phyloP scores from a whole-genome alignment of 2,888 invertebrate genomes.

The Phyllotreta cruciferae region DNA sequence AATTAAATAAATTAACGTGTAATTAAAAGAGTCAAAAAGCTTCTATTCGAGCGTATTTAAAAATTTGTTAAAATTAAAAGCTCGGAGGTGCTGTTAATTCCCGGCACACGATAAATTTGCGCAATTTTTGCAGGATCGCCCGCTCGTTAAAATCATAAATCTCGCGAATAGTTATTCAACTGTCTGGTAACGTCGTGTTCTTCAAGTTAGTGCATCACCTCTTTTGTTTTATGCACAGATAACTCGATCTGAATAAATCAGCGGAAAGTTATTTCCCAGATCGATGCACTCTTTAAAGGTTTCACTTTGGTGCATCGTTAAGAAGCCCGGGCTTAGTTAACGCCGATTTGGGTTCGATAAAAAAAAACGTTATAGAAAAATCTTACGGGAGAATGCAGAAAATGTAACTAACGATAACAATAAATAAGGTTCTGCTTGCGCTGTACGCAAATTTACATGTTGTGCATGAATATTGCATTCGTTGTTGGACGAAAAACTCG shows the following conservation, averaged over 20 bases:
- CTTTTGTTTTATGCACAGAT: slow-evolving; percentile 44
- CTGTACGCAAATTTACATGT: too few relatives aligned
- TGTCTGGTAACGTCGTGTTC: slow-evolving; percentile 42
- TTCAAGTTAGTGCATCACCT: slow-evolving; percentile 43
- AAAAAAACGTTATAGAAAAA: too few relatives aligned
- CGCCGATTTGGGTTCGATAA: not conserved
- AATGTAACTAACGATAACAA: too few relatives aligned
- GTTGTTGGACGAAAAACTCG: not conserved
- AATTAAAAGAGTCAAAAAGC: not conserved
- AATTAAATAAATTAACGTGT: not conserved
- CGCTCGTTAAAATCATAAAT: slow-evolving; percentile 38
- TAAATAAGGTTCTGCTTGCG: too few relatives aligned
- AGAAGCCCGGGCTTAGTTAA: slow-evolving; percentile 18
- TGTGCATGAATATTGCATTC: not conserved
- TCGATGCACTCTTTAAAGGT: slow-evolving; percentile 26
- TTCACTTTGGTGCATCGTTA: slow-evolving; percentile 23
- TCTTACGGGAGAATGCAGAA: too few relatives aligned
- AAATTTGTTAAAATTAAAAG: not conserved
- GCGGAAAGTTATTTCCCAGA: slow-evolving; percentile 37
- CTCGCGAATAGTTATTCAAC: slow-evolving; percentile 41
- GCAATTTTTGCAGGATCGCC: slow-evolving; percentile 32
- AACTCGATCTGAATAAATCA: slow-evolving; percentile 43
- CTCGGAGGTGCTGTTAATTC: not conserved
- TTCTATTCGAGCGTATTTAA: not conserved
- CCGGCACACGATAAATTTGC: slow-evolving; percentile 31